Percentiles rank a stretch among this genome's conserved stretches.
These are phyloP conservation scores for Triplophysa tibetana DNA, from an alignment of 2,113 vertebrate species.

Conservation along the genomic window DNA sequence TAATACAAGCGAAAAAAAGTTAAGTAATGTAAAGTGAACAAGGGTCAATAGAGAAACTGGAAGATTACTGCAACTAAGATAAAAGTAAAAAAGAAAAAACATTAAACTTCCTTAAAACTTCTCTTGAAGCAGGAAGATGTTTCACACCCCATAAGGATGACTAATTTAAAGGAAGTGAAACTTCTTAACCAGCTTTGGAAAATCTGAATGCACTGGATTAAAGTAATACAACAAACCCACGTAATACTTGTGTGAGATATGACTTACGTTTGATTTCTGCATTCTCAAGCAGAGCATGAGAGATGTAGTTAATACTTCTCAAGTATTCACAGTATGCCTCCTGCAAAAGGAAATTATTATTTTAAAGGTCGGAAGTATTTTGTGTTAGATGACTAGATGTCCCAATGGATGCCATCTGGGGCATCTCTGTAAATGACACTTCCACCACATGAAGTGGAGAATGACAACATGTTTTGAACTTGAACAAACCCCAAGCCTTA, in stretches of 20 bases:
- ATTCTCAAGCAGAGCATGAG: constrained; percentile 85
- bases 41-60: neutral
- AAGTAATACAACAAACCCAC: neutral
- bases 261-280: constrained; percentile 73
- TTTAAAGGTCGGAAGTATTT: no score
- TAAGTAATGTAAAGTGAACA: neutral
- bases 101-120: neutral
- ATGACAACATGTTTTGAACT: neutral
- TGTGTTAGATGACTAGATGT: no score
- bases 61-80: neutral
- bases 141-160: neutral
- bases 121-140: neutral
- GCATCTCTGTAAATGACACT: neutral
- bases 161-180: neutral
- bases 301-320: constrained; percentile 84
- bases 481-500: neutral
- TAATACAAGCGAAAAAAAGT: neutral
- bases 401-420: neutral
- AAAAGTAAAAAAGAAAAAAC: neutral
- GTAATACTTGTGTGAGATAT: neutral
- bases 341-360: constrained; percentile 65
- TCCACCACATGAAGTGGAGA: neutral
- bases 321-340: constrained; percentile 91
- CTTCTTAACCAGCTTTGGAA: neutral
- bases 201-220: neutral